phyloP scores from a whole-genome alignment of 2,888 invertebrate genomes.

The Mantis religiosa region DNA sequence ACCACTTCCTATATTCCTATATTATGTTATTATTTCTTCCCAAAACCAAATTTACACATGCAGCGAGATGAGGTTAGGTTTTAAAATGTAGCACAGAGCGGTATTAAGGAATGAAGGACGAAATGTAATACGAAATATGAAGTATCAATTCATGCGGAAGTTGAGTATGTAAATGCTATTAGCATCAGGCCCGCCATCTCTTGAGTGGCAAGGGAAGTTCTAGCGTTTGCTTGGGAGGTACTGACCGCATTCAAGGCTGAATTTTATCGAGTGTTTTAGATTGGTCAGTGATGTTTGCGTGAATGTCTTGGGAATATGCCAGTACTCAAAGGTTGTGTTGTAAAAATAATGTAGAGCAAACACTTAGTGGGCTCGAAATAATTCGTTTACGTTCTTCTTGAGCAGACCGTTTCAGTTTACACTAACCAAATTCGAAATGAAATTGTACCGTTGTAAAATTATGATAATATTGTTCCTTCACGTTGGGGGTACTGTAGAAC shows the following conservation, averaged over 20 bases:
- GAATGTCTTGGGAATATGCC: background rate
- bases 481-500: too few relatives aligned
- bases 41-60: too few relatives aligned
- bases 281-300: slow-evolving; percentile 24
- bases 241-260: slow-evolving; percentile 31
- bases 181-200: background rate
- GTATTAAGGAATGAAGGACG: background rate
- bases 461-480: too few relatives aligned
- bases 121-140: background rate
- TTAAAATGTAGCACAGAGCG: too few relatives aligned
- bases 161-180: slow-evolving; percentile 21
- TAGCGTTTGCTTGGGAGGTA: background rate
- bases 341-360: background rate
- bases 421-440: too few relatives aligned
- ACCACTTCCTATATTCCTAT: too few relatives aligned
- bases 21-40: too few relatives aligned
- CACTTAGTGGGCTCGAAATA: background rate
- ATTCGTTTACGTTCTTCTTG: too few relatives aligned
- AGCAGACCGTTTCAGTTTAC: too few relatives aligned
- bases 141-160: slow-evolving; percentile 5
- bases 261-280: slow-evolving; percentile 26
- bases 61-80: too few relatives aligned
- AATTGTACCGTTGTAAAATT: too few relatives aligned
- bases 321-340: background rate
- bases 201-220: background rate